Base-by-base conservation (phyloP, 2,113 vertebrate genomes). In the Silurus asotus region DNA sequence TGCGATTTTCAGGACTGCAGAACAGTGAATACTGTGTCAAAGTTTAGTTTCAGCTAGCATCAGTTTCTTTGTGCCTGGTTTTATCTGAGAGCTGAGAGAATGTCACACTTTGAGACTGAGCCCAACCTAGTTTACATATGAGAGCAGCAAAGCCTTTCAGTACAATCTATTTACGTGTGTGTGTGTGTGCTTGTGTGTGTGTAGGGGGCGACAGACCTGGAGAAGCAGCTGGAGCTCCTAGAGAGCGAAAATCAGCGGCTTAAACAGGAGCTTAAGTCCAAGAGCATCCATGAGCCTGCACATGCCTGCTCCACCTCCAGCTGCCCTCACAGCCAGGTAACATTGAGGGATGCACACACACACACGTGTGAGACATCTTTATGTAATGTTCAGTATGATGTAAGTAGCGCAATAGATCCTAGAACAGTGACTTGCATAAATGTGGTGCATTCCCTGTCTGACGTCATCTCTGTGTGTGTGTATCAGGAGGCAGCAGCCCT, bases 211-310 rank as follows among this genome's bases (percentile, higher is more conserved):
- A 97, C 96, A 0, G 97, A 99, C 84, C 87, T 93, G 58, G 97
- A 98, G 94, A 99, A 99, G 93, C 97, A 98, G 92, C 95, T 97
- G 86, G 95, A 98, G 92, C 94, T 97, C 89, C 94, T 99, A 92
- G 93, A 92, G 58, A 95, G 95, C 1, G 97, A 99, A 92, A 99
- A 99, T 14, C 93, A 96, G 92, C 95, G 92, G 37, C 93, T 99
- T 91, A 96, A 94, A 88, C 96, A 96, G 91, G 96, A 98, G 93
- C 94, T 97, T 93, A 95, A 94, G 89, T 90, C 87, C 20, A 94
- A 94, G 0, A 94, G 94, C 86, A 93, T 94, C 86, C 90, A 88
- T 58, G 81, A 91, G 0, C 83, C 90, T 55, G 55, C 87, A 69
- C 19, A 90, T 6, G 0, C 72, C 87, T 86, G 0, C 92, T 4